Evolutionary conservation across 2,797 vertebrate species (phyloP), one percentile per base, ranked within the genome.

Genomic region (Rhabdomys pumilio): DNA sequence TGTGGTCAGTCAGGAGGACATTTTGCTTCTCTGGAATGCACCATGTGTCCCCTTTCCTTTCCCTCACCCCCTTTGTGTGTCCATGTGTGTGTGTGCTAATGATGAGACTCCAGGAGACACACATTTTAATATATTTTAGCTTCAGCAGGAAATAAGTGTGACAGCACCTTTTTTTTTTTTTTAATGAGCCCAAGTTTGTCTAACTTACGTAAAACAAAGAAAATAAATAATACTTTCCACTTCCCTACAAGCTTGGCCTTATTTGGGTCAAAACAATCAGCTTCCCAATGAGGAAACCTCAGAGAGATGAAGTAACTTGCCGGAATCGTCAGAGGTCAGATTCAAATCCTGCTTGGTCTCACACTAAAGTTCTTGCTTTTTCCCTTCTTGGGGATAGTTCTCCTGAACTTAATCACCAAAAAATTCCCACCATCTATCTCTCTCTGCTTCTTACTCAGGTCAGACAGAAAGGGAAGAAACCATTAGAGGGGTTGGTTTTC

Each of bases 181-280:
- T 93, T 80, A 94, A 97, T 65, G 89, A 98, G 94, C 53, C 73
- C 59, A 76, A 95, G 61, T 95, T 93, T 96, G 80, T 57, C 88
- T 83, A 91, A 65, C 89, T 96, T 95, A 67, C 6, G 50, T 89
- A 97, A 96, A 94, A 95, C 87, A 80, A 76, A 91, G 93, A 93
- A 53, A 93, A 85, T 90, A 69, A 87, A 85, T 92, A 65, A 76
- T 80, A 61, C 55, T 76, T 57, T 89, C n/a, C 34, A 31, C 95
- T 89, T 96, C 75, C 75, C 82, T 84, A 38, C 8, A n/a, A 80
- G 31, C 11, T 86, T 81, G 38, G 89, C 34, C n/a, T 63, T 79
- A 61, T 67, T 80, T 31, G 53, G 53, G 80, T 53, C 82, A 80
- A 81, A 31, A 63, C 13, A 24, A 85, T 44, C 73, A 34, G 31